Base-by-base conservation (phyloP, 2,113 vertebrate species). In the Indicator maculatus region DNA sequence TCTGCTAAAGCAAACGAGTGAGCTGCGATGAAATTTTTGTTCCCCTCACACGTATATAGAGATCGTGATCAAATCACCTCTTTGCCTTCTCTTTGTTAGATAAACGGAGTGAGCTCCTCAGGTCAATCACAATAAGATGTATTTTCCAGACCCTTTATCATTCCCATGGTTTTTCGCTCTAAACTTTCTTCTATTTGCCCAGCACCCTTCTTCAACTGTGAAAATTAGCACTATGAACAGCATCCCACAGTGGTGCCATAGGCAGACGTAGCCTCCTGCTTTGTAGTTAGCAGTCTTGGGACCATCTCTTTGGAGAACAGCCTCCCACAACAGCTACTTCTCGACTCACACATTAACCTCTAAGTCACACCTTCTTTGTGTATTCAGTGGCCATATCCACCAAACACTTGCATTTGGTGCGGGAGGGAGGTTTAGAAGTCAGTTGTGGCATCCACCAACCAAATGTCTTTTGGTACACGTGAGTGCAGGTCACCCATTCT, bases 61-160 rank as follows among this genome's bases (percentile, higher is more conserved):
- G 60, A 89, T 73, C 50, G 19, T 52, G 72, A 93, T 91, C 79
- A 77, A 94, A 52, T 73, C 82, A 56, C 18, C 41, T 89, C 52
- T 55, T 86, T 63, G 90, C 85, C 72, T 80, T 89, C 60, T 47
- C 39, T 78, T 83, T 66, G 39, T 70, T 83, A 73, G 75, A 88
- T 70, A 85, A 96, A 88, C 59, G 87, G 70, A 84, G 19, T 0
- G 7, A 88, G 45, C 1, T 74, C 33, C 72, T 91, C 1, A 4
- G 18, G 61, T 56, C 64, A 74, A 86, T 77, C 75, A 59, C 36
- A 90, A 5, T 66, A 60, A 80, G 50, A 79, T 23, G 6, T 31
- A 20, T 67, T 93, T 95, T 88, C 88, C 88, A 94, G 72, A 65
- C 11, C 41, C 88, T 93, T 88, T 28, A 45, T 77, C 52, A 63